Percentiles rank a stretch among this genome's conserved stretches.
phyloP scores from a whole-genome alignment of 30 jellyfish, hydroid and myxozoan genomes.

The Cassiopea xamachana region DNA sequence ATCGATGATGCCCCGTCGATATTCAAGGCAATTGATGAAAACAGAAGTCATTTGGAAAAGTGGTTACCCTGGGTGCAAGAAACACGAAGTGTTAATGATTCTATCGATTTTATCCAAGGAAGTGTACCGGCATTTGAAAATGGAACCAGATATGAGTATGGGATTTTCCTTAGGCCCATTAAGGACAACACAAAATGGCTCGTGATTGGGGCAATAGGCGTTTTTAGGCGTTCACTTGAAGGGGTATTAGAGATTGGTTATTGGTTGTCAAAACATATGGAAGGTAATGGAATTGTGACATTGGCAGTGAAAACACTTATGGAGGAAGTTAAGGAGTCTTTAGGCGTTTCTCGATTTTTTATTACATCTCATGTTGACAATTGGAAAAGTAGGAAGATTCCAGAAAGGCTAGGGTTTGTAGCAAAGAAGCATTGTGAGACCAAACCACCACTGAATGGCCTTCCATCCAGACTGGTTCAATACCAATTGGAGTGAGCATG shows the following conservation, averaged over 20 bases:
- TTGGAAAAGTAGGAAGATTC: conserved; percentile 20
- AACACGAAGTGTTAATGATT: conserved; percentile 1
- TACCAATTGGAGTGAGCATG: conserved; percentile 3
- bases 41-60: conserved; percentile 17
- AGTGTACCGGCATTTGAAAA: conserved; percentile 10
- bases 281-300: conserved; percentile 18
- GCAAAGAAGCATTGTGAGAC: not conserved
- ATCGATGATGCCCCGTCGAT: conserved; percentile 3
- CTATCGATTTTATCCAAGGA: not conserved
- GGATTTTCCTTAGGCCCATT: conserved; percentile 4
- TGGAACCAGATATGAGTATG: conserved; percentile 22
- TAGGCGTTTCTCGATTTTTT: not conserved
- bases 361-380: conserved; percentile 1
- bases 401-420: conserved; percentile 29
- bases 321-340: not conserved
- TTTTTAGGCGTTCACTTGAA: not conserved
- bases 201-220: conserved; percentile 28
- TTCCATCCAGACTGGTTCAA: not conserved
- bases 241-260: conserved; percentile 24
- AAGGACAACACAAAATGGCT: not conserved
- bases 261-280: conserved; percentile 20
- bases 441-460: not conserved
- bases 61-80: conserved; percentile 46
- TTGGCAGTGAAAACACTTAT: conserved; percentile 27
- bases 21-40: conserved; percentile 11